Evolutionary conservation across 92 coral and sea anemone species (phyloP), one percentile per base, ranked within the genome.

Genomic region (Scolanthus callimorphus): DNA sequence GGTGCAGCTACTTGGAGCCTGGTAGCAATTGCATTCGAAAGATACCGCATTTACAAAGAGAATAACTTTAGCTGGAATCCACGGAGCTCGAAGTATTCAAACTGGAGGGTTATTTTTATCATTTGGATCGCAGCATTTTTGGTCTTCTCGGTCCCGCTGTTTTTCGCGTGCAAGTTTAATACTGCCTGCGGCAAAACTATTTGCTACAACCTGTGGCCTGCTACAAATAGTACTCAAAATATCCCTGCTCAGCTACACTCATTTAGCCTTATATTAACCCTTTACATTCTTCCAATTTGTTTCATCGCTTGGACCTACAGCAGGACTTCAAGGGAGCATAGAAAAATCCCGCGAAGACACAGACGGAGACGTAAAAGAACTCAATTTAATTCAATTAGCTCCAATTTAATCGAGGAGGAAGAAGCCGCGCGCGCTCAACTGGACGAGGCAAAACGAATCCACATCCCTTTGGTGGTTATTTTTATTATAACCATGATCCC

Each of bases 111-210:
- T 54, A 34, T 67, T 4, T 20, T 55, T 28, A 48, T 55, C 22
- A 9, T 67, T 3, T 67, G 74, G 74, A 39, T 67, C 3, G 55
- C 63, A n/a, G 74, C 74, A 11, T 67, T 67, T 11, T 1, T 67
- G 4, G 19, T 53, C 20, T 8, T 54, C 2, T 39, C 63, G 3
- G 17, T 67, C 17, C 74, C 74, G 11, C 46, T 67, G 25, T 28
- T 67, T 41, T 56, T 67, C 24, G 53, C 46, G 37, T 53, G 56
- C 47, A 55, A 39, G 6, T 54, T 25, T 54, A 28, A 56, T 17
- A 4, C 39, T 20, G 2, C 3, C 13, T 67, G 74, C 37, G 74
- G 55, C 17, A 38, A 43, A 55, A 54, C 8, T 9, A 30, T 52
- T 55, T 67, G 74, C 55, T 67, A 29, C 21, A 39, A 53, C 34